phyloP scores from a whole-genome alignment of 2,888 invertebrate species.

The Andrena camellia region DNA sequence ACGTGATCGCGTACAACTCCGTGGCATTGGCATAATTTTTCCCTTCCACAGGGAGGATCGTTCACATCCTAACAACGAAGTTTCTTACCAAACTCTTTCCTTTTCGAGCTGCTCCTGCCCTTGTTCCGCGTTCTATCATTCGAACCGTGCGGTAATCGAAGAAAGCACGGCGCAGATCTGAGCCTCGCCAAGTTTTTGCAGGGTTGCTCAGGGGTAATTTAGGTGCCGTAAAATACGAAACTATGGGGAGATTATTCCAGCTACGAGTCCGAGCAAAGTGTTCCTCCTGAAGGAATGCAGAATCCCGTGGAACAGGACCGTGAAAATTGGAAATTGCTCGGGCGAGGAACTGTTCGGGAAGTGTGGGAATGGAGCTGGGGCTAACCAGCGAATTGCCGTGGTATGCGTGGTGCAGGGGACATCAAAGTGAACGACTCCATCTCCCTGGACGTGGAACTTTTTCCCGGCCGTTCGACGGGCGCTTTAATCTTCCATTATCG shows the following conservation, averaged over 20 bases:
- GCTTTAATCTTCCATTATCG: neutral
- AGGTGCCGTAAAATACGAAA: slow-evolving; percentile 24
- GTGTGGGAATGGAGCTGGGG: too few species aligned
- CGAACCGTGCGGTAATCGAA: neutral
- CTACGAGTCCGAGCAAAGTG: neutral
- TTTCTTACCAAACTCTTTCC: slow-evolving; percentile 28
- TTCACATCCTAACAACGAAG: slow-evolving; percentile 7
- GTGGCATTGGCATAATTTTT: slow-evolving; percentile 40
- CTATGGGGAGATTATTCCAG: slow-evolving; percentile 2
- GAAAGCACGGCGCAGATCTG: neutral
- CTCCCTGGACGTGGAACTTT: neutral
- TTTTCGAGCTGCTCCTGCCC: slow-evolving; percentile 7
- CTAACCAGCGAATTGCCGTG: too few species aligned
- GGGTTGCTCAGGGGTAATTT: slow-evolving; percentile 11
- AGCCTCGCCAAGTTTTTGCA: neutral
- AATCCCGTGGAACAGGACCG: neutral
- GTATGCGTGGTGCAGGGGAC: too few species aligned
- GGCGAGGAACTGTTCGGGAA: too few species aligned
- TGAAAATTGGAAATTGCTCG: too few species aligned
- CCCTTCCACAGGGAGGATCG: neutral
- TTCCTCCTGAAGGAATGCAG: neutral
- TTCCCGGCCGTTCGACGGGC: neutral
- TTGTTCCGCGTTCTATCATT: neutral
- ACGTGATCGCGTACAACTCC: slow-evolving; percentile 36
- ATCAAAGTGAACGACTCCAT: neutral